phyloP scores from a whole-genome alignment of 30 jellyfish, hydroid and myxozoan genomes.

The Clytia hemisphaerica region DNA sequence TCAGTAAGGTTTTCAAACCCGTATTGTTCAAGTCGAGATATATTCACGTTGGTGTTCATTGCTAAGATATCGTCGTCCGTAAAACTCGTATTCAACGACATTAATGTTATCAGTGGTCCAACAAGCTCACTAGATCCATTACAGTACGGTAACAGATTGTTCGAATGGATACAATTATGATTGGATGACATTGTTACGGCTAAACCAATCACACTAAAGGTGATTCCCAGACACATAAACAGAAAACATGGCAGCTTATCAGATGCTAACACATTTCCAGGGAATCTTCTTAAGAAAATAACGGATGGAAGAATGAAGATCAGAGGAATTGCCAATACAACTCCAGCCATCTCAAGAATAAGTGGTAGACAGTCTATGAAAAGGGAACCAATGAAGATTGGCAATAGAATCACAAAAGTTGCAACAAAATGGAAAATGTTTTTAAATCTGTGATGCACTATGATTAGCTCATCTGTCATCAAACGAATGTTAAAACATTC shows the following conservation, averaged over 20 bases:
- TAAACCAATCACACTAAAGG: slow-evolving; percentile 44
- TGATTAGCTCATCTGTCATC: slow-evolving; percentile 15
- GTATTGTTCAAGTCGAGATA: slow-evolving; percentile 29
- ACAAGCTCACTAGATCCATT: slow-evolving; percentile 87
- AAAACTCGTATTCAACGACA: slow-evolving; percentile 53
- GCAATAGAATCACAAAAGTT: slow-evolving; percentile 39
- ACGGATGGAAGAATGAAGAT: slow-evolving; percentile 63
- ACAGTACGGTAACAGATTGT: slow-evolving; percentile 67
- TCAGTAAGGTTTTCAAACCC: slow-evolving; percentile 57
- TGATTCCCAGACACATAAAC: slow-evolving; percentile 44
- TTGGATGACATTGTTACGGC: slow-evolving; percentile 45
- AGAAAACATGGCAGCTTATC: slow-evolving; percentile 69
- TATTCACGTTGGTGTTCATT: slow-evolving; percentile 8
- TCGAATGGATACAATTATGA: slow-evolving; percentile 67
- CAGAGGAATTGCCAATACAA: slow-evolving; percentile 63
- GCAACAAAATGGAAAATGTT: slow-evolving; percentile 34
- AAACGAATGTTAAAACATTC: slow-evolving; percentile 54
- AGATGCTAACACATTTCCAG: slow-evolving; percentile 31
- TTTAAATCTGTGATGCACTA: slow-evolving; percentile 26
- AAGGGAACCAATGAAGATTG: slow-evolving; percentile 43
- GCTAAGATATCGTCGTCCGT: slow-evolving; percentile 27
- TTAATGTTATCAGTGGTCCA: slow-evolving; percentile 83
- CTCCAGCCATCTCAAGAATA: slow-evolving; percentile 69
- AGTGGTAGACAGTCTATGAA: slow-evolving; percentile 61
- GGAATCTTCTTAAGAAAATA: slow-evolving; percentile 42